Base-by-base conservation (phyloP, 2,797 vertebrate genomes). In the Channallabes apus region DNA sequence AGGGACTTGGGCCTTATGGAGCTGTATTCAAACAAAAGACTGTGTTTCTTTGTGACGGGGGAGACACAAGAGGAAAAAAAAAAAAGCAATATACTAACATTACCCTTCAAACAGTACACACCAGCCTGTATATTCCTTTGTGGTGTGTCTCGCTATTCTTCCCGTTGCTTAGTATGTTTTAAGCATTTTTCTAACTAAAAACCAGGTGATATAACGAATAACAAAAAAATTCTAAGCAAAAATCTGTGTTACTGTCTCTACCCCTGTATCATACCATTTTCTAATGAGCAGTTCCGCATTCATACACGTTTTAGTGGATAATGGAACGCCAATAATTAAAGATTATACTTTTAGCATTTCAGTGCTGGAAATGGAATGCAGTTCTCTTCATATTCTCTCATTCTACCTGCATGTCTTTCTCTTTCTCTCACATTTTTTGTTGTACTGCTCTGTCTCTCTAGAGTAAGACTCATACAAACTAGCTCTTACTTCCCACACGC, bases 61-160 rank as follows among this genome's bases (percentile, higher is more conserved):
- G 80, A 89, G 80, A 88, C 82, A 71, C 6, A 68, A 64, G 71
- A 89, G 85, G 46, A 2, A 38, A 41, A 59, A 85, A 89, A 82
- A 89, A 89, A 88, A 87, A 64, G 87, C 51, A 84, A 87, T 83
- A 87, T 93, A 91, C 92, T 92, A 87, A 89, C 87, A 93, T 93
- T 88, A 91, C 87, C 83, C 84, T 77, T 79, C 85, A 85, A 90
- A 88, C 86, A 91, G 90, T 88, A 73, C 84, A 84, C 27, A 54
- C 38, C 32, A 82, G 61, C 51, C 27, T 83, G 54, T 20, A 56
- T 72, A 8, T 87, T 46, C 15, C 68, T 77, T 86, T 62, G 82
- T 68, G 80, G 51, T 77, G 68, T 81, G 75, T 82, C 65, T 51
- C n/a, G 2, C 20, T 61, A 7, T 41, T 38, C 32, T n/a, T 41